Conservation (phyloP, 2,888 invertebrate species). For the Drosophila dives region DNA sequence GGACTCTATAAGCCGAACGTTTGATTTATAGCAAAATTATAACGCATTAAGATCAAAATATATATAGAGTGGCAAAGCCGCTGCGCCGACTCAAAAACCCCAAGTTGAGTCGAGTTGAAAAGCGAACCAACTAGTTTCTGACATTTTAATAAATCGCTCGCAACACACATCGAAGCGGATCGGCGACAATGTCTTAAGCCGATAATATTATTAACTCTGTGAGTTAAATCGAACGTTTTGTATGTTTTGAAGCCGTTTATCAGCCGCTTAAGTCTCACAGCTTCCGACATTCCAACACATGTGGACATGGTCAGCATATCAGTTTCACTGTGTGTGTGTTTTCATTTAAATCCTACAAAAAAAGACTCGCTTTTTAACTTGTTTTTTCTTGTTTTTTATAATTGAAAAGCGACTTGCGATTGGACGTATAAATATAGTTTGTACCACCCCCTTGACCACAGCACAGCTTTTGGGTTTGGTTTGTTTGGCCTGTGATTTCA, state of each 20-base stretch:
- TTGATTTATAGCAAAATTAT: slow-evolving; percentile 81
- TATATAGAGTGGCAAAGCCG: slow-evolving; percentile 51
- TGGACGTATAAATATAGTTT: slow-evolving; percentile 21
- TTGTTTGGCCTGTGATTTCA: slow-evolving; percentile 50
- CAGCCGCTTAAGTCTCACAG: slow-evolving; percentile 67
- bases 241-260: slow-evolving; percentile 76
- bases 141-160: slow-evolving; percentile 80
- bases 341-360: slow-evolving; percentile 53
- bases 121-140: slow-evolving; percentile 73
- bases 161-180: slow-evolving; percentile 66
- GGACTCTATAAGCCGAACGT: slow-evolving; percentile 69
- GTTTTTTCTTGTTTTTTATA: slow-evolving; percentile 34
- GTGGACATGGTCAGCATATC: slow-evolving; percentile 14
- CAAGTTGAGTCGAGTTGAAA: slow-evolving; percentile 41
- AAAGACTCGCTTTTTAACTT: slow-evolving; percentile 39
- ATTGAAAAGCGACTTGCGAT: slow-evolving; percentile 57
- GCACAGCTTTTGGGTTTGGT: not conserved
- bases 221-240: slow-evolving; percentile 79
- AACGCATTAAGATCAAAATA: slow-evolving; percentile 80
- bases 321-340: slow-evolving; percentile 2
- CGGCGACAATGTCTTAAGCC: slow-evolving; percentile 78
- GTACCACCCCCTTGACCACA: not conserved
- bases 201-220: slow-evolving; percentile 78
- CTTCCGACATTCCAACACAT: slow-evolving; percentile 66
- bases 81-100: slow-evolving; percentile 9